Percentiles rank a stretch among this genome's conserved stretches.
phyloP scores from a whole-genome alignment of 2,113 vertebrate species.

The Phylloscopus trochiloides region DNA sequence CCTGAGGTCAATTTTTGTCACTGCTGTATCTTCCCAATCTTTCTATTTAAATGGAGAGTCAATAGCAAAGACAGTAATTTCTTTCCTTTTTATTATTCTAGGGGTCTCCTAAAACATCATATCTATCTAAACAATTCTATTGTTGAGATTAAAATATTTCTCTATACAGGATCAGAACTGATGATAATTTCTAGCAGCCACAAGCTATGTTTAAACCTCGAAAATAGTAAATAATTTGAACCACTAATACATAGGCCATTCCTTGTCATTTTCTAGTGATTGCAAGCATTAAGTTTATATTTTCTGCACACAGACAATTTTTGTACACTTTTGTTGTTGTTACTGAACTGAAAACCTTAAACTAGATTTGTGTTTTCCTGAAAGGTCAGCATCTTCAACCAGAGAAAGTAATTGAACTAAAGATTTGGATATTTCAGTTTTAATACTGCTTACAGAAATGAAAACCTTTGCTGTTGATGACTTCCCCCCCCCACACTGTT shows the following conservation, averaged over 20 bases:
- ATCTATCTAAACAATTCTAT: neutral
- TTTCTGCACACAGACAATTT: neutral
- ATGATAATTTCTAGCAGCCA: neutral
- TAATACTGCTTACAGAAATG: neutral
- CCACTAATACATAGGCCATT: neutral
- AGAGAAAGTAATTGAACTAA: neutral
- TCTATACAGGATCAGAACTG: neutral
- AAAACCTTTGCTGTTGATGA: neutral
- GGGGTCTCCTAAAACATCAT: neutral
- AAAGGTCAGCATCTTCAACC: neutral
- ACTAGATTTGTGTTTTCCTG: neutral
- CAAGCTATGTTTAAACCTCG: neutral
- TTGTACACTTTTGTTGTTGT: neutral
- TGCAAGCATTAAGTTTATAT: neutral
- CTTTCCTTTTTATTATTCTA: neutral
- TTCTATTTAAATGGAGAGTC: neutral
- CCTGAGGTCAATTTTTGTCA: slow-evolving; percentile 12
- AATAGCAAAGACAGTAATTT: neutral
- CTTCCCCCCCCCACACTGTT: neutral
- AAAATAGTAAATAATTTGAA: neutral
- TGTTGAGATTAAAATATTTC: neutral
- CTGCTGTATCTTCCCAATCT: neutral
- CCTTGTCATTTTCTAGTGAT: neutral
- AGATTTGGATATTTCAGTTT: neutral
- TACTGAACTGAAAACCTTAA: neutral